phyloP scores from a whole-genome alignment of 2,888 invertebrate genomes.

The Encarsia formosa region DNA sequence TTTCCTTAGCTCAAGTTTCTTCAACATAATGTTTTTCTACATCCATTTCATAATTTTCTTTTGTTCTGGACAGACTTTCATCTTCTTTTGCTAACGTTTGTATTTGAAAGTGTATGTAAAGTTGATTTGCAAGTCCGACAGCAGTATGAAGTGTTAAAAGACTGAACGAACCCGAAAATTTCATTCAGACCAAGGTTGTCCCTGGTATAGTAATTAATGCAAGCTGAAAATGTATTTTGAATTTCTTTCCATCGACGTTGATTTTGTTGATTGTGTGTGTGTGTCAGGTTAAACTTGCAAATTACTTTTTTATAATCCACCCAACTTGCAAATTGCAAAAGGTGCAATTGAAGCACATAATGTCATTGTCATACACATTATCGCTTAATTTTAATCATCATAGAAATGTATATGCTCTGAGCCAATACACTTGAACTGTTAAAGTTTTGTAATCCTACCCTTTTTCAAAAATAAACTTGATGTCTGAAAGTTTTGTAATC shows the following conservation, averaged over 20 bases:
- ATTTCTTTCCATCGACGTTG: background rate
- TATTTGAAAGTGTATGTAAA: conserved; percentile 24
- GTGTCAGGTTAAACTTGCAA: too few species aligned
- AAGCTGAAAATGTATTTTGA: conserved; percentile 16
- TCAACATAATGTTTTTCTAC: conserved; percentile 1
- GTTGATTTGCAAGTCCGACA: conserved; percentile 34
- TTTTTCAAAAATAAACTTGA: too few species aligned
- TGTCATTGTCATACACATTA: too few species aligned
- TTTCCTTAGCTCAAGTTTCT: background rate
- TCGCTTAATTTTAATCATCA: too few species aligned
- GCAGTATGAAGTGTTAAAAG: conserved; percentile 29
- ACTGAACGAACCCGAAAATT: conserved; percentile 21
- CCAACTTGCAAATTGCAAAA: too few species aligned
- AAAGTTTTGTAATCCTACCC: too few species aligned
- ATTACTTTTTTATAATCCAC: too few species aligned
- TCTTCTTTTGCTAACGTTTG: conserved; percentile 23
- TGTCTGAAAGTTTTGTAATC: too few species aligned
- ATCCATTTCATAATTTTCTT: conserved; percentile 29
- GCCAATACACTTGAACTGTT: too few species aligned
- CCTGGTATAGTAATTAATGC: conserved; percentile 13
- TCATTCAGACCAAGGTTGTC: conserved; percentile 24
- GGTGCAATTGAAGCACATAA: too few species aligned
- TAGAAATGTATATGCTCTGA: too few species aligned
- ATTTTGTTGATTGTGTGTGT: too few species aligned
- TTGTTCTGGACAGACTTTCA: conserved; percentile 23